Percentiles rank a stretch among this genome's conserved stretches.
phyloP scores from a whole-genome alignment of 53 echinoderm and acorn worm genomes.

The Pentamera pediparva region DNA sequence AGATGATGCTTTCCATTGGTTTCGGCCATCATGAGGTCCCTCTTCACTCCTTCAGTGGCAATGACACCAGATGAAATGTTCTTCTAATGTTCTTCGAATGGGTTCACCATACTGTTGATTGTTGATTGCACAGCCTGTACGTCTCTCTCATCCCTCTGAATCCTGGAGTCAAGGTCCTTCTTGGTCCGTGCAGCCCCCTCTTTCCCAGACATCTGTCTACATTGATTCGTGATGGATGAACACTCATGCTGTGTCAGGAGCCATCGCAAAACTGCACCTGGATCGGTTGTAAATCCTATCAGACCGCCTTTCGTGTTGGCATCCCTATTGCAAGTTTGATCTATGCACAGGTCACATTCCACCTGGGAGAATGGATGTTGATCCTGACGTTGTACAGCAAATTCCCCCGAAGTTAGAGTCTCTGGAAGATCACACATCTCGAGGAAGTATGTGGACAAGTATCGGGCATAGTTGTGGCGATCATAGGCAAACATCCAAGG shows the following conservation, averaged over 20 bases:
- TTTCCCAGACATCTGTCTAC: slow-evolving; percentile 40
- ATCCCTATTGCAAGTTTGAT: slow-evolving; percentile 55
- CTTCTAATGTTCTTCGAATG: slow-evolving; percentile 9
- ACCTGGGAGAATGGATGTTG: slow-evolving; percentile 51
- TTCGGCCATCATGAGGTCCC: background rate
- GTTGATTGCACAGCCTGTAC: background rate
- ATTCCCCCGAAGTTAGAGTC: slow-evolving; percentile 41
- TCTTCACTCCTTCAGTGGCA: background rate
- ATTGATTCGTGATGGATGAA: slow-evolving; percentile 25
- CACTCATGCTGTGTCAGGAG: slow-evolving; percentile 40
- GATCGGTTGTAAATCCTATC: slow-evolving; percentile 32
- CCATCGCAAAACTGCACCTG: slow-evolving; percentile 42
- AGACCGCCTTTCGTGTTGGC: slow-evolving; percentile 45
- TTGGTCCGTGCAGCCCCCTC: background rate
- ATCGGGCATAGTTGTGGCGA: slow-evolving; percentile 43
- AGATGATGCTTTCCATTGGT: background rate
- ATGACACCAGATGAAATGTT: slow-evolving; percentile 7
- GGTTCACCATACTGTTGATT: slow-evolving; percentile 16
- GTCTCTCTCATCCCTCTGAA: background rate
- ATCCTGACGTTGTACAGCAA: slow-evolving; percentile 61
- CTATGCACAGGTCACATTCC: slow-evolving; percentile 55
- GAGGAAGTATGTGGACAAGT: slow-evolving; percentile 44
- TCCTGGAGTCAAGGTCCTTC: background rate
- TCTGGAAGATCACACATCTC: slow-evolving; percentile 42
- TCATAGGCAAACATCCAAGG: slow-evolving; percentile 55